Conservation (phyloP, 2,797 vertebrate species). For the Clarias laeviceps region DNA sequence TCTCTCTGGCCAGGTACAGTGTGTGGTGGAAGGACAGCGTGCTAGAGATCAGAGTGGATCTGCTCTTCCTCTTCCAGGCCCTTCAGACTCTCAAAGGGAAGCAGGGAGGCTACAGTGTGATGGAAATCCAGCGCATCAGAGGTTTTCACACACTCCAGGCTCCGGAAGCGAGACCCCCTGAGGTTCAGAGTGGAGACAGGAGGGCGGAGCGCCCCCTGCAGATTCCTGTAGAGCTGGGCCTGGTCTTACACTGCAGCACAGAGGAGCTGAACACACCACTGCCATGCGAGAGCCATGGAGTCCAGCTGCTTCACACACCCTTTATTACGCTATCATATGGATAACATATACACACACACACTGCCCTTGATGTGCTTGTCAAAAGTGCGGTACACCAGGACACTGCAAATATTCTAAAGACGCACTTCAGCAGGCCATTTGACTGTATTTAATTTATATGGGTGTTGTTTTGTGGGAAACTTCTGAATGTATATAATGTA, state of each 20-base stretch:
- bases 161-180: slow-evolving; percentile 26
- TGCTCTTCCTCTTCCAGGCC: slow-evolving; percentile 73
- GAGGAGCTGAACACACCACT: slow-evolving; percentile 51
- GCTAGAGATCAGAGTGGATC: slow-evolving; percentile 74
- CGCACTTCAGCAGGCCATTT: slow-evolving; percentile 72
- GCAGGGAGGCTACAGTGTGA: slow-evolving; percentile 54
- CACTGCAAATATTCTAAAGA: slow-evolving; percentile 12
- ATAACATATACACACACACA: slow-evolving; percentile 52
- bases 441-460: slow-evolving; percentile 76
- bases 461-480: slow-evolving; percentile 61
- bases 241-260: slow-evolving; percentile 72
- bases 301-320: slow-evolving; percentile 72
- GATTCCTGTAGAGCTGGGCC: slow-evolving; percentile 64
- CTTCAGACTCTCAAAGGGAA: slow-evolving; percentile 63
- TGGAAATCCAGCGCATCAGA: slow-evolving; percentile 60
- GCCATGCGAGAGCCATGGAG: slow-evolving; percentile 64
- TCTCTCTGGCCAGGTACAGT: slow-evolving; percentile 66
- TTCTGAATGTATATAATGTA: slow-evolving; percentile 67
- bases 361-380: neutral
- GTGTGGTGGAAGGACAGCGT: slow-evolving; percentile 57
- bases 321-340: slow-evolving; percentile 76
- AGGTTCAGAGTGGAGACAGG: slow-evolving; percentile 13
- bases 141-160: slow-evolving; percentile 53
- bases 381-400: neutral
- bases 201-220: slow-evolving; percentile 45